Evolutionary conservation across 2,113 vertebrate species (phyloP).

Genomic region (Amblyornis subalaris): DNA sequence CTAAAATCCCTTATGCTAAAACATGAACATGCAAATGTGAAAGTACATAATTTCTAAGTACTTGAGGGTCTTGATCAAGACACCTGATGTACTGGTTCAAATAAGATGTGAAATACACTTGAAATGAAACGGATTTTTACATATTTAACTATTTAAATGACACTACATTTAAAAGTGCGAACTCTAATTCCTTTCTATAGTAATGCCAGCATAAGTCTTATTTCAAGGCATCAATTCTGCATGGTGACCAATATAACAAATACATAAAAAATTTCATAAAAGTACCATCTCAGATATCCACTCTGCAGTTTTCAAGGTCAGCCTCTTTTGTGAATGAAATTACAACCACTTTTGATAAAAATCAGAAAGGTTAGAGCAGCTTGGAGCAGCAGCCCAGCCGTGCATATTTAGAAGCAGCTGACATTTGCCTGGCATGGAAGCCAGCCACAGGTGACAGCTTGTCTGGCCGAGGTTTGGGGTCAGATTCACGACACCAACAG

Average conservation of each 20-base stretch:
- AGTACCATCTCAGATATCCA: background rate
- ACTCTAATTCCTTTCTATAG: background rate
- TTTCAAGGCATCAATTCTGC: background rate
- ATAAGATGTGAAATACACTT: background rate
- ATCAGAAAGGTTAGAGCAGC: background rate
- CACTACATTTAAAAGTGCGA: background rate
- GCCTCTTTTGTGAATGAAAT: background rate
- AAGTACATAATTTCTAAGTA: background rate
- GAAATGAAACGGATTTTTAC: background rate
- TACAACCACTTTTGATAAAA: fast-evolving
- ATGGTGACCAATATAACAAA: background rate
- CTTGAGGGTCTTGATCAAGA: background rate
- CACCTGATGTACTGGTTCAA: background rate
- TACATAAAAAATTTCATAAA: background rate
- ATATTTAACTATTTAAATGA: background rate
- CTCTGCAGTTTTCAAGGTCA: background rate
- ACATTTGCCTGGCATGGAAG: fast-evolving
- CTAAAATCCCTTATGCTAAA: background rate
- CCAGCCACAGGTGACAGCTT: fast-evolving
- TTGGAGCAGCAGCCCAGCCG: background rate
- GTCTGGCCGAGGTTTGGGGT: background rate
- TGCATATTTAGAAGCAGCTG: background rate
- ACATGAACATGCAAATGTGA: background rate
- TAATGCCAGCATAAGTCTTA: background rate
- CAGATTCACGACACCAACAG: fast-evolving